Percentiles rank a stretch among this genome's conserved stretches.
Conservation (phyloP, 37 sponge, comb jelly and placozoan species). For the Beroe forskalii region DNA sequence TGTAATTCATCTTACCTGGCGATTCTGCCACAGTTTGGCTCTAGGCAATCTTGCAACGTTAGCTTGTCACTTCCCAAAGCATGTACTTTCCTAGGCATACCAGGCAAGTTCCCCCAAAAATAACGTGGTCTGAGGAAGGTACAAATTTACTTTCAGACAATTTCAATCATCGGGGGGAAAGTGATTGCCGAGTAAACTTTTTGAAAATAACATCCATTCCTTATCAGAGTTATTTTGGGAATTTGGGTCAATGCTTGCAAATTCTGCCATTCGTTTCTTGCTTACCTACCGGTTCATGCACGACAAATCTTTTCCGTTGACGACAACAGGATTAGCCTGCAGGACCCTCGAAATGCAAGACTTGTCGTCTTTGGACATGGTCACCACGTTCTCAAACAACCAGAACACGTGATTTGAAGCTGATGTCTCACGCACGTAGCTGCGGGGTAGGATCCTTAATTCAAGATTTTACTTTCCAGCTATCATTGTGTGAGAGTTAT, state of each 20-base stretch:
- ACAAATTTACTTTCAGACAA: too few species aligned
- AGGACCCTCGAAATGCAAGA: constrained; percentile 86
- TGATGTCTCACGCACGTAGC: background rate
- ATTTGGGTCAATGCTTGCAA: too few species aligned
- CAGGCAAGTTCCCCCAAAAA: constrained; percentile 25
- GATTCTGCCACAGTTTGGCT: constrained; percentile 75
- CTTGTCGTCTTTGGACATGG: constrained; percentile 85
- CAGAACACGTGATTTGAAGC: constrained; percentile 83
- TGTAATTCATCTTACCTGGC: constrained; percentile 83
- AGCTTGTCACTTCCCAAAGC: background rate
- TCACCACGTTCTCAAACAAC: constrained; percentile 93
- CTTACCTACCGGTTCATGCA: constrained; percentile 58
- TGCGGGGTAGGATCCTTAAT: background rate
- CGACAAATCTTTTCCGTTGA: constrained; percentile 19
- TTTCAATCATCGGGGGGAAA: too few species aligned
- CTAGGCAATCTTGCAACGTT: constrained; percentile 72
- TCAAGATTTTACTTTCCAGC: too few species aligned
- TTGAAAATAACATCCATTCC: too few species aligned
- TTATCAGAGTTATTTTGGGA: too few species aligned
- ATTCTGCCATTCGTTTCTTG: too few species aligned
- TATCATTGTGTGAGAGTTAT: too few species aligned
- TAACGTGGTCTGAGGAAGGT: background rate
- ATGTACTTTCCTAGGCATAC: background rate
- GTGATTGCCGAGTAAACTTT: too few species aligned
- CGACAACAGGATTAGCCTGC: constrained; percentile 66